Base-by-base conservation (phyloP, 1,140 invertebrate species). In the Drosophila biarmipes region DNA sequence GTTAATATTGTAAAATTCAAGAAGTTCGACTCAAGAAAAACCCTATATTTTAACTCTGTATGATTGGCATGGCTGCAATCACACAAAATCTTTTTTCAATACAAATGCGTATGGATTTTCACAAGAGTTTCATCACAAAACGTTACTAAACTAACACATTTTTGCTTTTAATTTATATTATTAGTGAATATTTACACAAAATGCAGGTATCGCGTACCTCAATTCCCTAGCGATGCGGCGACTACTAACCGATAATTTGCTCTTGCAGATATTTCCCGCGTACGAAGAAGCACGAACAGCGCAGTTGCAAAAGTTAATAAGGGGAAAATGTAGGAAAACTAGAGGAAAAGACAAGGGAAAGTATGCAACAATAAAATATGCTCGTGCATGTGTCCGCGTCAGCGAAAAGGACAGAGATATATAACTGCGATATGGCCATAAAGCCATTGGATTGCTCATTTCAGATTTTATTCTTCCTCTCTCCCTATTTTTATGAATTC, bases 261-360 rank as follows among this genome's bases (percentile, higher is more conserved):
- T 43, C 59, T 29, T 24, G 45, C 63, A 43, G 63, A 64, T 64
- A 67, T 10, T 52, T 64, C 35, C 24, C 24, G 35, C 35, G 1
- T 15, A 6, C 10, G 10, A 29, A n/a, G 37, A 55, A 15, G 34
- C 17, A 15, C 19, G 14, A 17, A 24, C 37, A 31, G 48, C 48
- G 66, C 63, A 46, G 66, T 52, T 68, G 66, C 62, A 54, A 63
- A 24, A 53, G 59, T 52, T 51, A 11, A 27, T 11, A 3, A 10
- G 24, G 35, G 17, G 24, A 40, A 21, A 15, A 14, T 12, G 12
- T n/a, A 37, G 3, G 0, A 19, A 17, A 35, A 4, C 12, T 10
- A 29, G 5, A 17, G 46, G 4, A 31, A 49, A 31, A 49, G 7
- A 8, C 21, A n/a, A 49, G 6, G 19, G 42, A 7, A 49, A 48